Base-by-base conservation (phyloP, 2,888 invertebrate genomes). In the Ophion costatus region DNA sequence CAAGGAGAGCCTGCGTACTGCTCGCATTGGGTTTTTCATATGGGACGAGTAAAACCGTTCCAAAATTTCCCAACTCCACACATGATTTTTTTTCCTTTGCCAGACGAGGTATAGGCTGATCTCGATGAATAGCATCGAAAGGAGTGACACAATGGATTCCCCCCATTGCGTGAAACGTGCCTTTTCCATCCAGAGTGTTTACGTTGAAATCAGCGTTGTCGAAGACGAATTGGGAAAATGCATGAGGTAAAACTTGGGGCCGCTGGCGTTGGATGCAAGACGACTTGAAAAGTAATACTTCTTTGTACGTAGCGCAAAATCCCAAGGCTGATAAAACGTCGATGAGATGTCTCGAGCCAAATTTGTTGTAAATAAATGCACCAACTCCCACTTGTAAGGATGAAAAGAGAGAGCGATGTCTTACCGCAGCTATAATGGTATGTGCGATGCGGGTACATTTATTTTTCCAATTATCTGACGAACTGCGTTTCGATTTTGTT, bases 391-490 rank as follows among this genome's bases (percentile, higher is more conserved):
- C 22, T 51, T 69, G 82, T 14, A 86, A 10, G 24, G 90, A 87
- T 76, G 91, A 92, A 85, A 88, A 86, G 85, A 91, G 92, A 78
- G 90, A 89, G 84, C 90, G 86, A 77, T 90, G 90, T 82, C 91
- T 63, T 29, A 33, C n/a, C n/a, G n/a, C n/a, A n/a, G n/a, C n/a
- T n/a, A n/a, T n/a, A n/a, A n/a, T n/a, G n/a, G n/a, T n/a, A n/a
- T n/a, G n/a, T n/a, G n/a, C n/a, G n/a, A n/a, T n/a, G n/a, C n/a
- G n/a, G n/a, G n/a, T n/a, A n/a, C n/a, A n/a, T n/a, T n/a, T n/a
- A n/a, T n/a, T n/a, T n/a, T n/a, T n/a, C n/a, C n/a, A n/a, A n/a
- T n/a, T n/a, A n/a, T n/a, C n/a, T n/a, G n/a, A n/a, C n/a, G n/a
- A n/a, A n/a, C n/a, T n/a, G n/a, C n/a, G n/a, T n/a, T n/a, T n/a